These are phyloP conservation scores for Phylloscopus trochilus DNA, from an alignment of 2,113 vertebrate species.

Conservation along the genomic window DNA sequence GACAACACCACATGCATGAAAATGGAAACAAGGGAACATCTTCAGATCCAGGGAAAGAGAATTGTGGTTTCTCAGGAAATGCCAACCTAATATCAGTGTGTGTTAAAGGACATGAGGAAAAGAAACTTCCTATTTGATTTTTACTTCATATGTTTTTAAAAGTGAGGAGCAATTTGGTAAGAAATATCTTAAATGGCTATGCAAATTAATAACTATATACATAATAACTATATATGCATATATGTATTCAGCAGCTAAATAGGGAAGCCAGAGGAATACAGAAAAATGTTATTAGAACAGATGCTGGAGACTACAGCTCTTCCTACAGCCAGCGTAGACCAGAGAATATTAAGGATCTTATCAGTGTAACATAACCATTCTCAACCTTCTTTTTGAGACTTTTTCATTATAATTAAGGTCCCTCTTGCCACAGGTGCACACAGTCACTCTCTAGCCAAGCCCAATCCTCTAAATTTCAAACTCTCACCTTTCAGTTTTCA, in stretches of 20 bases:
- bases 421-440: neutral
- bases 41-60: neutral
- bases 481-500: neutral
- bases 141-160: neutral
- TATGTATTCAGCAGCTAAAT: neutral
- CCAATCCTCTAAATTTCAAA: neutral
- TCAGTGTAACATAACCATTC: neutral
- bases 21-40: neutral
- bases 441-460: neutral
- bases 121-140: neutral
- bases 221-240: neutral
- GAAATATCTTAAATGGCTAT: neutral
- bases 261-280: neutral
- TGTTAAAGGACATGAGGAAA: neutral
- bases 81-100: neutral
- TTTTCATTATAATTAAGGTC: neutral
- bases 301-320: neutral
- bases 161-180: neutral
- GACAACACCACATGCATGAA: accelerated
- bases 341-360: neutral
- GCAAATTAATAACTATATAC: neutral
- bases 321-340: neutral
- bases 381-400: neutral
- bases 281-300: neutral
- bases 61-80: neutral